A percentile compares a stretch with the other conserved stretches of the same genome.
phyloP scores from a whole-genome alignment of 1,140 invertebrate species.

The Hycleus cichorii region DNA sequence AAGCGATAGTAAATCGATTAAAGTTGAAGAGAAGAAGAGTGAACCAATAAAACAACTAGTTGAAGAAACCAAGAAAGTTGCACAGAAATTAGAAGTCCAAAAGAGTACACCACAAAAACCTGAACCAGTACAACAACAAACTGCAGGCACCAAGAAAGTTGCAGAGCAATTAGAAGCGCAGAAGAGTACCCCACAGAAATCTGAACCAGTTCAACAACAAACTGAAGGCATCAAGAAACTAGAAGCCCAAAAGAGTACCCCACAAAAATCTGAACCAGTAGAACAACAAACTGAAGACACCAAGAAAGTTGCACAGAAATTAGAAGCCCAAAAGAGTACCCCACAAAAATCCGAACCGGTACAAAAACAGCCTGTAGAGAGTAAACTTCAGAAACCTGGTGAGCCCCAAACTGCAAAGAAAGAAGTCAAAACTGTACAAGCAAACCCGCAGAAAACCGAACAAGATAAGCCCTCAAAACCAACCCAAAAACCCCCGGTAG shows the following conservation, averaged over 20 bases:
- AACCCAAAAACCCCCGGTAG: slow-evolving; percentile 22
- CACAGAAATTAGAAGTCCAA: slow-evolving; percentile 4
- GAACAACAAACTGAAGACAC: not conserved
- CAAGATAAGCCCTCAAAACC: not conserved
- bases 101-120: slow-evolving; percentile 14
- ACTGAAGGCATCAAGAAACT: not conserved
- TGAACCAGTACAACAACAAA: not conserved
- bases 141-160: no score
- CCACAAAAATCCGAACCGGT: slow-evolving; percentile 3
- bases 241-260: not conserved
- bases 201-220: not conserved
- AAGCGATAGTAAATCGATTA: not conserved
- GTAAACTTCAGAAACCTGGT: no score
- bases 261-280: not conserved
- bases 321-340: slow-evolving; percentile 19
- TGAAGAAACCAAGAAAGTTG: not conserved
- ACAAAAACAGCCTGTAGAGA: no score
- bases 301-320: not conserved
- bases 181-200: slow-evolving; percentile 15
- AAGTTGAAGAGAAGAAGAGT: no score
- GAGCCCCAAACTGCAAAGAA: no score
- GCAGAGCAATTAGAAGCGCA: not conserved
- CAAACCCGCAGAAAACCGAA: not conserved
- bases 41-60: not conserved
- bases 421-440: slow-evolving; percentile 18